Evolutionary conservation across 2,113 vertebrate species (phyloP).

Genomic region (Cavia porcellus): DNA sequence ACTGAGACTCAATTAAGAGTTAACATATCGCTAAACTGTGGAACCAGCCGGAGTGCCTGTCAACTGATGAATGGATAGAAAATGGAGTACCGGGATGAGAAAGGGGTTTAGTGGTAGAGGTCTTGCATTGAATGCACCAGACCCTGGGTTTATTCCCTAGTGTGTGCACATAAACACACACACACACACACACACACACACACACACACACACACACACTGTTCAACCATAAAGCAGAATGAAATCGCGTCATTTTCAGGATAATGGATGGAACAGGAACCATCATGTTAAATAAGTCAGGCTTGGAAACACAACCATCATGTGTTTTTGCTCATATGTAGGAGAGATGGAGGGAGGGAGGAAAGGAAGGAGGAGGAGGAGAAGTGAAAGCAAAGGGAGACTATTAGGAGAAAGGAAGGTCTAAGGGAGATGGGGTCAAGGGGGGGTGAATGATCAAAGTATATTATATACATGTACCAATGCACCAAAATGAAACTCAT

Average conservation of each 20-base stretch:
- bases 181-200: no score
- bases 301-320: not conserved
- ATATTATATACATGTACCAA: not conserved
- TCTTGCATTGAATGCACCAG: not conserved
- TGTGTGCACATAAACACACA: no score
- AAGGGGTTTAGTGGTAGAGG: not conserved
- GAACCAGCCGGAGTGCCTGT: not conserved
- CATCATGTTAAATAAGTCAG: not conserved
- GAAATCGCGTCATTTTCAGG: not conserved
- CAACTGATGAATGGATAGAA: not conserved
- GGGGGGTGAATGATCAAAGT: not conserved
- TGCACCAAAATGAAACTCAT: not conserved
- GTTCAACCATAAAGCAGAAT: not conserved
- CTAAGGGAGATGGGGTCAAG: not conserved
- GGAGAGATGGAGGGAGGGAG: not conserved
- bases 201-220: not conserved
- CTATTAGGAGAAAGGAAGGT: not conserved
- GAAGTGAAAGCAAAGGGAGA: not conserved
- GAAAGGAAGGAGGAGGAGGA: no score
- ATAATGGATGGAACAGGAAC: not conserved
- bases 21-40: not conserved
- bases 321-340: not conserved
- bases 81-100: not conserved
- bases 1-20: not conserved
- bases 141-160: not conserved